Evolutionary conservation across 2,113 vertebrate genomes (phyloP).

Genomic region (Hemiprocne comata): DNA sequence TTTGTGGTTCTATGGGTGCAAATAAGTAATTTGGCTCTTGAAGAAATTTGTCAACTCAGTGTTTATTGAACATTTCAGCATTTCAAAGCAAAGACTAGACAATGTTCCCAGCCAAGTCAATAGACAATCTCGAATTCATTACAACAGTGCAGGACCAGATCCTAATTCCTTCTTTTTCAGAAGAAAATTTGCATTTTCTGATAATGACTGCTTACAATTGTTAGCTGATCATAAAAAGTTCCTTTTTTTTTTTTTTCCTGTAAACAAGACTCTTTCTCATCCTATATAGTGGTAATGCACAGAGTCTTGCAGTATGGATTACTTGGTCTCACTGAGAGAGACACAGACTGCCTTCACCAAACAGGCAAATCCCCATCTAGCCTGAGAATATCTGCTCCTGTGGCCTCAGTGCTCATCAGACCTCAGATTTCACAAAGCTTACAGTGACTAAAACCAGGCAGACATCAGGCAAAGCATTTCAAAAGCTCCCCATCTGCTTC

Average conservation of each 20-base stretch:
- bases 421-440: background rate
- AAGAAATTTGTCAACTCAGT: slow-evolving; percentile 5
- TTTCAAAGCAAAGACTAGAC: background rate
- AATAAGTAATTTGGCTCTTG: background rate
- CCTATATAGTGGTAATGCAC: background rate
- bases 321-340: background rate
- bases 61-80: background rate
- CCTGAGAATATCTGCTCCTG: background rate
- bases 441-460: background rate
- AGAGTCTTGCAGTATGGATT: background rate
- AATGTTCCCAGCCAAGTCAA: background rate
- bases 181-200: background rate
- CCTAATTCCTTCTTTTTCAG: background rate
- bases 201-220: background rate
- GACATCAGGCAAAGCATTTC: background rate
- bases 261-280: background rate
- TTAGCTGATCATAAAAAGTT: background rate
- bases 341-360: background rate
- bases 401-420: background rate
- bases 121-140: background rate
- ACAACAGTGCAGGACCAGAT: background rate
- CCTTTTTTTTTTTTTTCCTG: background rate
- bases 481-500: background rate
- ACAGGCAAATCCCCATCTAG: background rate
- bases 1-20: slow-evolving; percentile 21